Evolutionary conservation across 2,797 vertebrate species (phyloP).

Genomic region (Rhyacichthys aspro): DNA sequence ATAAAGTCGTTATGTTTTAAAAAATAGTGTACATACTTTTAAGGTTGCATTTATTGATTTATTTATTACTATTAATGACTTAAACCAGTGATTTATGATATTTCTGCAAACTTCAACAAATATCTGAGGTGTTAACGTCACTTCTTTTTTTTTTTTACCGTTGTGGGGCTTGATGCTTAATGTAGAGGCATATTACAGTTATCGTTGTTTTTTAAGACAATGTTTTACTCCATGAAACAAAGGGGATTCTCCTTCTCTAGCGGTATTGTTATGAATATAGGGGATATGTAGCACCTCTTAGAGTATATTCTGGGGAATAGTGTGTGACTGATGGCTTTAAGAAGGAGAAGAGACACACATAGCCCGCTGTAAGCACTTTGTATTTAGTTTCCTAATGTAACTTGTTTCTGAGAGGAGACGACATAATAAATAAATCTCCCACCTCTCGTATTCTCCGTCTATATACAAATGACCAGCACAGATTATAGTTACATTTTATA

Average conservation of each 20-base stretch:
- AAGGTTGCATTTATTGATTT: too few species aligned
- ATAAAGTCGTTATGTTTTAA: too few species aligned
- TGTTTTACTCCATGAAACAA: neutral
- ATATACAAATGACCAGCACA: conserved; percentile 29
- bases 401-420: conserved; percentile 12
- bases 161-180: too few species aligned
- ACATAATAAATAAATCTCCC: conserved; percentile 35
- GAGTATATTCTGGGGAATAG: conserved; percentile 8
- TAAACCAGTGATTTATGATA: too few species aligned
- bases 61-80: too few species aligned
- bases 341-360: conserved; percentile 11
- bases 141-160: too few species aligned
- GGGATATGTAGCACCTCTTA: too few species aligned
- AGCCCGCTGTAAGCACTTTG: neutral
- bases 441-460: conserved; percentile 1
- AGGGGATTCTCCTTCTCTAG: conserved; percentile 31
- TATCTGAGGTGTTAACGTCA: too few species aligned
- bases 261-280: conserved; percentile 3
- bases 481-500: conserved; percentile 23
- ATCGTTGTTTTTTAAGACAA: neutral
- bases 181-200: too few species aligned
- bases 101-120: too few species aligned
- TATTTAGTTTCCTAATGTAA: conserved; percentile 11
- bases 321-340: conserved; percentile 37
- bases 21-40: too few species aligned